These are phyloP conservation scores for Pycnonotus jocosus DNA, from an alignment of 2,113 vertebrate species.

Conservation along the genomic window DNA sequence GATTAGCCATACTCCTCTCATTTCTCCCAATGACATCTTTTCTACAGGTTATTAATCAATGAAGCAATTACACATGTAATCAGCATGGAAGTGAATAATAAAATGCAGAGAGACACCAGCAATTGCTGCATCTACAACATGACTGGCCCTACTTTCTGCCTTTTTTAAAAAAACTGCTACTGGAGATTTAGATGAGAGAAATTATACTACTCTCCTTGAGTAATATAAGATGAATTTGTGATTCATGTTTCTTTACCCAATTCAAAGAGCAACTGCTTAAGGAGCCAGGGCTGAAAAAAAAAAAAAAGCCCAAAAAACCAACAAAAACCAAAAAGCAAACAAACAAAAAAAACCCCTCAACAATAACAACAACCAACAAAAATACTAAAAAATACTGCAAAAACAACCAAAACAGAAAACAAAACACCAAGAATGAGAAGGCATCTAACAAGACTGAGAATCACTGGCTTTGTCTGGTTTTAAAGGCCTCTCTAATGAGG, in stretches of 20 bases:
- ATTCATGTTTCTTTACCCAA: not conserved
- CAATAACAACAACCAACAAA: not conserved
- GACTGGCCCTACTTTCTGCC: not conserved
- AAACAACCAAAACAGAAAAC: not conserved
- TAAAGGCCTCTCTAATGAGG: not conserved
- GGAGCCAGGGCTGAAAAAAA: not conserved
- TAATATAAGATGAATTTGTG: not conserved
- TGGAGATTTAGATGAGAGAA: not conserved
- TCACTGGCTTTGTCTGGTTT: not conserved
- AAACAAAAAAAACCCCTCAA: not conserved
- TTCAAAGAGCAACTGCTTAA: not conserved
- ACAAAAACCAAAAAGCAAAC: no score
- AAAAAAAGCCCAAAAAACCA: not conserved
- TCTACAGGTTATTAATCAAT: not conserved
- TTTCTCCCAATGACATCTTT: not conserved
- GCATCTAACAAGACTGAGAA: not conserved
- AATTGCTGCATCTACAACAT: not conserved
- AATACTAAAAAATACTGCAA: rapidly evolving
- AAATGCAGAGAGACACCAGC: not conserved
- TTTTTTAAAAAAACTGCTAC: not conserved
- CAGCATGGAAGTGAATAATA: not conserved
- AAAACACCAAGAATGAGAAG: not conserved
- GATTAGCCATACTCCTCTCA: not conserved
- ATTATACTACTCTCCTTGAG: not conserved
- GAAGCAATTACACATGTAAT: not conserved